These are phyloP conservation scores for Lathronympha strigana DNA, from an alignment of 2,888 invertebrate genomes.

Conservation along the genomic window DNA sequence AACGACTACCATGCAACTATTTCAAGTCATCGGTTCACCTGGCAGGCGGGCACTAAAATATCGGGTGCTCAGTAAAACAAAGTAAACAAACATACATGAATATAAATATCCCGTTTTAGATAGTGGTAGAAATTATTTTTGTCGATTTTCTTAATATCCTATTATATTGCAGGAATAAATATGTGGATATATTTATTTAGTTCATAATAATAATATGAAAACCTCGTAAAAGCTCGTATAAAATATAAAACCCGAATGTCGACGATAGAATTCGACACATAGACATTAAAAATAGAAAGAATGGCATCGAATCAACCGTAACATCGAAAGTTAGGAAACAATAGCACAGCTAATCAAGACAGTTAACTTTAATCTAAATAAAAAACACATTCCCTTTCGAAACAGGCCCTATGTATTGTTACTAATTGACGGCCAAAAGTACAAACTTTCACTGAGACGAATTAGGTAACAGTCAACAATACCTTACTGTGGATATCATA, in stretches of 20 bases:
- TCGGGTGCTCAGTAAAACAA: no score
- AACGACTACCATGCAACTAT: no score
- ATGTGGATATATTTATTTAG: no score
- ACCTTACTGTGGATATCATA: slow-evolving; percentile 8
- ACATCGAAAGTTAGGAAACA: slow-evolving; percentile 26
- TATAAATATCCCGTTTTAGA: no score
- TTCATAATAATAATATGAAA: no score
- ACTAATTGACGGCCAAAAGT: slow-evolving; percentile 52
- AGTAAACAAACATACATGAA: no score
- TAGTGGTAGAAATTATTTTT: no score
- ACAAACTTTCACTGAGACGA: slow-evolving; percentile 53
- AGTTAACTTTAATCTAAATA: slow-evolving; percentile 27
- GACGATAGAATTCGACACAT: background rate
- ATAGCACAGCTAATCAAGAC: slow-evolving; percentile 22
- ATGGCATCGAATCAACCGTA: slow-evolving; percentile 16
- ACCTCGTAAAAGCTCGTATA: background rate
- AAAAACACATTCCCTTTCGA: slow-evolving; percentile 34
- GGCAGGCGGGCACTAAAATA: no score
- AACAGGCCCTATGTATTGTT: slow-evolving; percentile 51
- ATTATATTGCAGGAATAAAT: no score
- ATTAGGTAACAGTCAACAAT: slow-evolving; percentile 37
- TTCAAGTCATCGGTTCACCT: no score
- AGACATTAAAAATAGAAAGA: slow-evolving; percentile 6
- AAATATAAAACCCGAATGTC: background rate
- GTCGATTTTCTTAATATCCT: no score